Evolutionary conservation across 2,888 invertebrate genomes (phyloP).

Genomic region (Metellina segmentata): DNA sequence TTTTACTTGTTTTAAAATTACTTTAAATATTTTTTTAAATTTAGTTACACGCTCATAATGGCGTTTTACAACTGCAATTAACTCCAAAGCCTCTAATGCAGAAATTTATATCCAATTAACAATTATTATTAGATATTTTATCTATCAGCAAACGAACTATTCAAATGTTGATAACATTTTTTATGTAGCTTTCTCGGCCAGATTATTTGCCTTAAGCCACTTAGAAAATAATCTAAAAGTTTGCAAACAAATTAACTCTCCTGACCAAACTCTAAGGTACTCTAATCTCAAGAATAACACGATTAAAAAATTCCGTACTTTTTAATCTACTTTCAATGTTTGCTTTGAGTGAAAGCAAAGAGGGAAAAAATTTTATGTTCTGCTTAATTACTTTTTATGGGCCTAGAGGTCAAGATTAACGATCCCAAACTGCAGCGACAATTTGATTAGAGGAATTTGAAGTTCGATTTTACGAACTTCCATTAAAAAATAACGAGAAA

Average conservation of each 20-base stretch:
- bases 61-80: no score
- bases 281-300: conserved; percentile 43
- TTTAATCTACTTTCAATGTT: conserved; percentile 27
- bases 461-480: conserved; percentile 56
- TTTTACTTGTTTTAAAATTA: no score
- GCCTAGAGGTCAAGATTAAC: conserved; percentile 50
- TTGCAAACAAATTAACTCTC: conserved; percentile 42
- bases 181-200: not conserved
- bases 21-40: no score
- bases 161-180: conserved; percentile 5
- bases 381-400: conserved; percentile 62
- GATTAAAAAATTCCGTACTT: conserved; percentile 36
- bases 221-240: conserved; percentile 25
- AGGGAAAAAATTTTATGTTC: conserved; percentile 10
- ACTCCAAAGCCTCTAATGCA: no score
- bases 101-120: no score
- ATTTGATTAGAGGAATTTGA: conserved; percentile 40
- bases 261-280: conserved; percentile 2
- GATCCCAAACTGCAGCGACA: conserved; percentile 59
- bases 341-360: conserved; percentile 6
- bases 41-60: no score
- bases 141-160: not conserved
- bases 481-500: conserved; percentile 38
- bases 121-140: not conserved
- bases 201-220: conserved; percentile 9